These are phyloP conservation scores for Drosophila ambigua DNA, from an alignment of 1,140 invertebrate species.

Conservation along the genomic window DNA sequence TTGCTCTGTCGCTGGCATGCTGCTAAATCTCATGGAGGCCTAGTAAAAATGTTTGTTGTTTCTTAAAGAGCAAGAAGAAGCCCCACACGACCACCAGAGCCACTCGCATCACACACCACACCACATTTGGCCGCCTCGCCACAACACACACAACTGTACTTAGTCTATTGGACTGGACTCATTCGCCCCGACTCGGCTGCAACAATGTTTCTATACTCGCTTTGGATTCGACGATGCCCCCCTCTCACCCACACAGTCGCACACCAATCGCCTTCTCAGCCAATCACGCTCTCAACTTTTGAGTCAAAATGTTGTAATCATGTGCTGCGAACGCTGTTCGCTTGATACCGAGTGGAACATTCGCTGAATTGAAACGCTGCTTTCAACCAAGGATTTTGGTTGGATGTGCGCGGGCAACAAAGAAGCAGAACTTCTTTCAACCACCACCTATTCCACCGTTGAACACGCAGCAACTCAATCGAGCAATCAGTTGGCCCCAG, in stretches of 20 bases:
- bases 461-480: too few species aligned
- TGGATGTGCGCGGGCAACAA: constrained; percentile 79
- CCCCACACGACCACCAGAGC: constrained; percentile 36
- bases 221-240: constrained; percentile 26
- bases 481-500: too few species aligned
- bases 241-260: constrained; percentile 14
- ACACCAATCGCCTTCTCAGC: constrained; percentile 53
- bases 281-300: constrained; percentile 71
- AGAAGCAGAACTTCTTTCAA: constrained; percentile 81
- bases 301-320: constrained; percentile 74
- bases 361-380: constrained; percentile 82
- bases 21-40: constrained; percentile 78
- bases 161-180: constrained; percentile 22
- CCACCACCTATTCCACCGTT: constrained; percentile 44
- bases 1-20: constrained; percentile 45
- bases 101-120: not conserved
- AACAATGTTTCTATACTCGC: constrained; percentile 65
- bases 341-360: constrained; percentile 83
- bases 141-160: constrained; percentile 9
- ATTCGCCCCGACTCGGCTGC: constrained; percentile 24
- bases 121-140: constrained; percentile 5
- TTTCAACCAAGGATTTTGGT: constrained; percentile 81
- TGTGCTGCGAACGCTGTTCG: constrained; percentile 55
- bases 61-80: constrained; percentile 83
- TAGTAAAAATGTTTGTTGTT: constrained; percentile 83